Conservation (phyloP, 2,113 vertebrate genomes). For the Daboia siamensis region DNA sequence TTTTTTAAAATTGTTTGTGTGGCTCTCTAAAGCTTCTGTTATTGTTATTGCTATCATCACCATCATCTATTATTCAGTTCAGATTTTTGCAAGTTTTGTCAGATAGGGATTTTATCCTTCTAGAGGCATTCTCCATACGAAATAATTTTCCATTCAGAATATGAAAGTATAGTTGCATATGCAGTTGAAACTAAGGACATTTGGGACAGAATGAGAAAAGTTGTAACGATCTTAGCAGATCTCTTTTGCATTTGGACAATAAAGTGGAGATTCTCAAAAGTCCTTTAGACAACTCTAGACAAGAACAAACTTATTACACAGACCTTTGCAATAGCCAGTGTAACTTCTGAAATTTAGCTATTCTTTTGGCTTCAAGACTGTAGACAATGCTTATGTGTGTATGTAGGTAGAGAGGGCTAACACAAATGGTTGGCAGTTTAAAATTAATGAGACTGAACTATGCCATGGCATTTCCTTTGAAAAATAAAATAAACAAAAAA, state of each 20-base stretch:
- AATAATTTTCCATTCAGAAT: background rate
- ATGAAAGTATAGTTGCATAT: background rate
- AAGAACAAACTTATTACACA: background rate
- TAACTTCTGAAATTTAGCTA: background rate
- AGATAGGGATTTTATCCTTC: background rate
- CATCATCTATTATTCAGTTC: background rate
- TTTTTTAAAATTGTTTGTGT: background rate
- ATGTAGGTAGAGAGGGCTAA: background rate
- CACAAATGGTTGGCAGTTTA: background rate
- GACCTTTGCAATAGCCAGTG: background rate
- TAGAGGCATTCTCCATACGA: background rate
- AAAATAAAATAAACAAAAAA: background rate
- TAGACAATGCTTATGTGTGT: background rate
- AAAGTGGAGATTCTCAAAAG: background rate
- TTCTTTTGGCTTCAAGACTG: background rate
- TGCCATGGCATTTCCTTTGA: background rate
- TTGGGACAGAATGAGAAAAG: background rate
- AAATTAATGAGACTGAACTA: background rate
- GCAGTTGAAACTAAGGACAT: background rate
- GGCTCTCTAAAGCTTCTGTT: background rate
- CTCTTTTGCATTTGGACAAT: background rate
- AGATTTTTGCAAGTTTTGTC: background rate
- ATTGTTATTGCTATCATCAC: background rate
- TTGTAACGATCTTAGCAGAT: background rate
- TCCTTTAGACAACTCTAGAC: too few relatives aligned